Evolutionary conservation across 1,140 invertebrate species (phyloP), one percentile per base, ranked within the genome.

Genomic region (Ceratosolen fusciceps): DNA sequence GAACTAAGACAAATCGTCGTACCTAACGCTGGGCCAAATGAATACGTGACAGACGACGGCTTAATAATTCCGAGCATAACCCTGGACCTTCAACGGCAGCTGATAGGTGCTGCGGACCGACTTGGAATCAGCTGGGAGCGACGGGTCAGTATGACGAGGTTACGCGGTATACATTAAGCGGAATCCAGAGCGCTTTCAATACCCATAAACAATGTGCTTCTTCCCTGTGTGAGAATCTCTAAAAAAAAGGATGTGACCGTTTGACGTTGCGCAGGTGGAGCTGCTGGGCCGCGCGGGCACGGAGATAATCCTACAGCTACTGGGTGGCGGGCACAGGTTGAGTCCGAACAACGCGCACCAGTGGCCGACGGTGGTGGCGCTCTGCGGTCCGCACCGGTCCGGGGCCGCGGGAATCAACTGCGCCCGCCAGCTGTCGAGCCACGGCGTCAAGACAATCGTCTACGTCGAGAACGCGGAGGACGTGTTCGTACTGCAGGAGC

Each of bases 341-440:
- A 94, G 94, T 84, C 95, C 95, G n/a, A 93, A 94, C 77, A 97
- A 96, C 87, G 92, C 92, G 24, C 96, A 97, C 85, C 96, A 96
- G 85, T 92, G 93, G 90, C 96, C 96, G 29, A 93, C 92, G 19
- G 94, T 96, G 26, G 93, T 95, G 29, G 92, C 95, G 4, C 87
- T 97, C 4, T 95, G 94, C 88, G 95, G 94, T 5, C 90, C 92
- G 5, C 93, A 95, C 84, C 87, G 91, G 84, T 88, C 91, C 60
- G 95, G 95, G 81, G 96, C 95, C 29, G 92, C 94, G 54, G 95
- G 94, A 74, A 93, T 95, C 12, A 93, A 94, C 67, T 93, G 95
- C 80, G 95, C 95, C 74, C 92, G 96, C 26, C 95, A 97, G 85
- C 91, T 98, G 62, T 93, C 95, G 26, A 94, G 95, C 84, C 96